A percentile compares a stretch with the other conserved stretches of the same genome.
These are phyloP conservation scores for Drosophila parthenogenetica DNA, from an alignment of 2,888 invertebrate species.

Conservation along the genomic window DNA sequence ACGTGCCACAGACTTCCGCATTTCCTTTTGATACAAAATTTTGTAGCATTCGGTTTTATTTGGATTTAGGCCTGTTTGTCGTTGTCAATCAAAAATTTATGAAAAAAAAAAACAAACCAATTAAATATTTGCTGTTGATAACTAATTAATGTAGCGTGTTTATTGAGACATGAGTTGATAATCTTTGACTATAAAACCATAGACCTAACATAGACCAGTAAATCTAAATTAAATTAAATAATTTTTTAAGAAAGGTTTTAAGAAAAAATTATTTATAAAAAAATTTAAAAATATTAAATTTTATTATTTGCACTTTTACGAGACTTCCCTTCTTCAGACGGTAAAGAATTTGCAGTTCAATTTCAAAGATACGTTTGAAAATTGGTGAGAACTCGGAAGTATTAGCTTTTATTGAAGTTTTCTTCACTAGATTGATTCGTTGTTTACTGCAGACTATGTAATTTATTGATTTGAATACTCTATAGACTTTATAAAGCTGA, in stretches of 20 bases:
- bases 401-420: not conserved
- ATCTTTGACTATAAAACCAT: too few relatives aligned
- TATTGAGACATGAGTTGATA: too few relatives aligned
- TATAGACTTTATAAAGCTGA: not conserved
- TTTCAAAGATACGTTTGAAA: not conserved
- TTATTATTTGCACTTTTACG: too few relatives aligned
- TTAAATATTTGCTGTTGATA: too few relatives aligned
- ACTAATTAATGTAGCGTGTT: too few relatives aligned
- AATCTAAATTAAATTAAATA: too few relatives aligned
- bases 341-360: not conserved
- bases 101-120: not conserved
- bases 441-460: not conserved
- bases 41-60: not conserved
- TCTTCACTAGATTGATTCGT: not conserved
- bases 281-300: not conserved
- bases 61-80: slow-evolving; percentile 1
- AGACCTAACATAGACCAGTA: too few relatives aligned
- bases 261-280: too few relatives aligned
- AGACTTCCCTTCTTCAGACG: not conserved
- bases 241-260: too few relatives aligned
- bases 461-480: not conserved
- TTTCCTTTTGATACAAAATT: slow-evolving; percentile 35
- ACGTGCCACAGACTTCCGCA: slow-evolving; percentile 54
- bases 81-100: slow-evolving; percentile 5
- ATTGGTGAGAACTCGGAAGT: not conserved